A percentile compares a stretch with the other conserved stretches of the same genome.
These are phyloP conservation scores for Scaptomyza caliginosa DNA, from an alignment of 2,888 invertebrate genomes.

Conservation along the genomic window DNA sequence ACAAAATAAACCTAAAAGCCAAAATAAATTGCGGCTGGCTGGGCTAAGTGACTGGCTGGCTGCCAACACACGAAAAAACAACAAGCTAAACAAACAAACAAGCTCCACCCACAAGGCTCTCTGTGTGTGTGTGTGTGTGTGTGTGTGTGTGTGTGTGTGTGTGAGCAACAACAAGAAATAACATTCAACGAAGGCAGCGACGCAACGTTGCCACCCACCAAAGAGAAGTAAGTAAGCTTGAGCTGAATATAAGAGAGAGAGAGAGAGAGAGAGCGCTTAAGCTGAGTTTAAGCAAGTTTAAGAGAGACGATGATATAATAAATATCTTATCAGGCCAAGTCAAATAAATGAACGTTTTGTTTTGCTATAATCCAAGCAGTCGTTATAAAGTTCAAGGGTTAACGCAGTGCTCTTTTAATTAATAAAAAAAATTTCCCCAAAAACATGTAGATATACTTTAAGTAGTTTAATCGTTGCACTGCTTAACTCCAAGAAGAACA, in stretches of 20 bases:
- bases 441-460: too few relatives aligned
- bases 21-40: constrained; percentile 31
- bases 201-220: constrained; percentile 58
- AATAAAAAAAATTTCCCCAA: too few relatives aligned
- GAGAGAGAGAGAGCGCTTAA: neutral
- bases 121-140: constrained; percentile 4
- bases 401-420: neutral
- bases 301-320: constrained; percentile 12
- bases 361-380: neutral
- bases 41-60: neutral
- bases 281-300: neutral
- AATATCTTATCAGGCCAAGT: constrained; percentile 18
- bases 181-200: constrained; percentile 14
- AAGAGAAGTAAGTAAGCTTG: constrained; percentile 31
- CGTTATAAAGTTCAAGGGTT: neutral
- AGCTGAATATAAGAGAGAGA: constrained; percentile 26
- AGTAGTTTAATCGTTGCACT: neutral
- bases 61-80: constrained; percentile 19
- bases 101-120: constrained; percentile 67
- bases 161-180: constrained; percentile 13
- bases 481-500: neutral
- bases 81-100: constrained; percentile 3
- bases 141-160: constrained; percentile 2
- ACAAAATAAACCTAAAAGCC: constrained; percentile 40
- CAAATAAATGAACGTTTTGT: neutral